Evolutionary conservation across 2,113 vertebrate species (phyloP), one percentile per base, ranked within the genome.

Genomic region (Chlorodrepanis virens): DNA sequence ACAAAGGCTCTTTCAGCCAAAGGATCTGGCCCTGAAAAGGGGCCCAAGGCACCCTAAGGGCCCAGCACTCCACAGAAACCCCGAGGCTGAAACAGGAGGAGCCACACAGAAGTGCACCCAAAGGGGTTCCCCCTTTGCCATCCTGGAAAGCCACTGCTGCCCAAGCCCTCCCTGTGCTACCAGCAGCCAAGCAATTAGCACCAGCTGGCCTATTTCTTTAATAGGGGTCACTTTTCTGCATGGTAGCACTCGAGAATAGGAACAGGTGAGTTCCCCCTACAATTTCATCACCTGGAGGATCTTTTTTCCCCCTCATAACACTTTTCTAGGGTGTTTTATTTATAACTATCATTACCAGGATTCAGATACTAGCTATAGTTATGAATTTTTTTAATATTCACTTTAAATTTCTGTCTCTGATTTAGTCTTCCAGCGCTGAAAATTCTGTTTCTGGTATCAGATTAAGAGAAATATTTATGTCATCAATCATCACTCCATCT

Each of bases 141-240:
- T 39, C 20, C 83, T 13, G 5, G 29, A 24, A 33, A 28, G 4
- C 10, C 39, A 1, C 5, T 1, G 2, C 5, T 18, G 74, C 56
- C 3, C 1, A 5, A 22, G 4, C 5, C 22, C 11, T 44, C 31
- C n/a, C 49, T 6, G 2, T 6, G 12, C 54, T 4, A 24, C 14
- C 67, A 61, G 28, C 4, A 3, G 37, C 28, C 33, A 47, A 45
- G 40, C 50, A 53, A 0, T 2, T 14, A 45, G 23, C 52, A 15
- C 20, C 6, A 15, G 2, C 1, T 45, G 45, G 25, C 33, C 50
- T 6, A 0, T 42, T 83, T 14, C 50, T 40, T 49, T 44, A 16
- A 39, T 0, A 65, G 31, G 4, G 28, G 27, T 9, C 29, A 21
- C 40, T 64, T 60, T 69, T 44, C 52, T 61, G 31, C 8, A 0